Evolutionary conservation across 2,797 vertebrate genomes (phyloP).

Genomic region (Buphagus erythrorhynchus): DNA sequence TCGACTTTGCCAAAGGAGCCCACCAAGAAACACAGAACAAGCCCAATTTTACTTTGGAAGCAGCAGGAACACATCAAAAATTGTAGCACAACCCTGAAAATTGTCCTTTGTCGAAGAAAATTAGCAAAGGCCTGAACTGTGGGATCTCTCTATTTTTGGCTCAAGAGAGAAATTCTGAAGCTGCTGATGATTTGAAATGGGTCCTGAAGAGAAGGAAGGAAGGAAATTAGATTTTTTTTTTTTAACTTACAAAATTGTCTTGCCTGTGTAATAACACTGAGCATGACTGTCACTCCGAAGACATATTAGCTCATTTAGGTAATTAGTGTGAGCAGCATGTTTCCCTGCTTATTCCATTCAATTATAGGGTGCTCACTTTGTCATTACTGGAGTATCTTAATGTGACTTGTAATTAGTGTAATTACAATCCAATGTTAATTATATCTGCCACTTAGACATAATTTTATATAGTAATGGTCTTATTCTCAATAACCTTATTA

Average conservation of each 20-base stretch:
- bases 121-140: slow-evolving; percentile 32
- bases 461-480: slow-evolving; percentile 88
- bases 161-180: slow-evolving; percentile 69
- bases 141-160: slow-evolving; percentile 66
- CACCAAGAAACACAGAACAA: not conserved
- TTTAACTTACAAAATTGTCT: slow-evolving; percentile 71
- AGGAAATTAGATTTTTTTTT: slow-evolving; percentile 69
- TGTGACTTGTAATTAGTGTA: slow-evolving; percentile 92
- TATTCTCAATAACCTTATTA: slow-evolving; percentile 88
- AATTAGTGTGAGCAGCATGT: slow-evolving; percentile 85
- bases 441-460: slow-evolving; percentile 86
- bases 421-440: slow-evolving; percentile 93
- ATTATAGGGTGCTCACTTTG: slow-evolving; percentile 85
- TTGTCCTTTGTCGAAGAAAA: not conserved
- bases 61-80: not conserved
- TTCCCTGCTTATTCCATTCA: slow-evolving; percentile 89
- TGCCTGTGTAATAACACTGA: slow-evolving; percentile 80
- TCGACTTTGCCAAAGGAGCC: not conserved
- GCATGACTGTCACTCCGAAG: slow-evolving; percentile 82
- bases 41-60: not conserved
- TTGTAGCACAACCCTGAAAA: not conserved
- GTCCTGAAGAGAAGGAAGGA: slow-evolving; percentile 67
- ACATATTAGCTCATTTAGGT: slow-evolving; percentile 88
- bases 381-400: slow-evolving; percentile 91
- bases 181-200: slow-evolving; percentile 68